Evolutionary conservation across 1,140 invertebrate species (phyloP), one percentile per base, ranked within the genome.

Genomic region (Hyphantria cunea): DNA sequence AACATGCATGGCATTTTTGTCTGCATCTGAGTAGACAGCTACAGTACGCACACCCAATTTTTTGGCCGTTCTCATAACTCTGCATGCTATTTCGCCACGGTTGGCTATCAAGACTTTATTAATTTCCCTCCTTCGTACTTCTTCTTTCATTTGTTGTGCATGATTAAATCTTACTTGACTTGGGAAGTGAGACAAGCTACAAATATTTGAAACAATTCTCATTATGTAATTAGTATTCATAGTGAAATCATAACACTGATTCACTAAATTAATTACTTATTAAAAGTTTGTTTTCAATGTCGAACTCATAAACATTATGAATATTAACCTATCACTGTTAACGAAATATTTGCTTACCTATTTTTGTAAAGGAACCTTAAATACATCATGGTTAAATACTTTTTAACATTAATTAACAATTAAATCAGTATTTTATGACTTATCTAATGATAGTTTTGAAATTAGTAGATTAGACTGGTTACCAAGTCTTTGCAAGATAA

Each of bases 11-110:
- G 96, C 93, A 90, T 96, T 90, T 79, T 92, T 93, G 85, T 99
- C 99, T 3, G 95, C 96, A 84, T 99, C 98, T 64, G 97, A 99
- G 83, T 96, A 99, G 0, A 99, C 96, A 5, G 98, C 97, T 0
- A 99, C 98, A 8, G 98, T 98, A 81, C 94, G 94, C 34, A 99
- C 94, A 13, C 98, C 98, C 59, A 99, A 91, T 76, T 94, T 96
- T 68, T 94, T 94, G 0, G 98, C 97, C 6, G 98, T 99, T 81
- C 93, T 93, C 63, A 97, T 95, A 6, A 99, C 95, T 39, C 99
- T 93, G 82, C 98, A 99, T 48, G 98, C 98, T 88, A 99, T 99
- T 92, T 99, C 99, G 13, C 99, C 99, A 74, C 98, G 92, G 89
- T 99, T 99, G 11, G 98, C 98, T 72, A 99, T 98, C 7, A 99